Evolutionary conservation across 2,113 vertebrate species (phyloP).

Genomic region (Gymnobelideus leadbeateri): DNA sequence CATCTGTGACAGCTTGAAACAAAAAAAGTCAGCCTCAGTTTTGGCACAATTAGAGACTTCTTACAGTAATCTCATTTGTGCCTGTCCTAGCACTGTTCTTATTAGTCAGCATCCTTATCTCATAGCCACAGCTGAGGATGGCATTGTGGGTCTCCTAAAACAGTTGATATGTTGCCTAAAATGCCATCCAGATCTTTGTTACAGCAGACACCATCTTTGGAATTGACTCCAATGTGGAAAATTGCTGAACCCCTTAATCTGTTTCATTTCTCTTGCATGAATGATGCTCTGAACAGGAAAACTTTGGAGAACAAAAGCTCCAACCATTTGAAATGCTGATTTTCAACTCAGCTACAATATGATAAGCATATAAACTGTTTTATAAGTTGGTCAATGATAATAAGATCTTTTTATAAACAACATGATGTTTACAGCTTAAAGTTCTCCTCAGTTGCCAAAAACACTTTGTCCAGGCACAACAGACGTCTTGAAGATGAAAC

Average conservation of each 20-base stretch:
- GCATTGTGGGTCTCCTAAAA: constrained; percentile 76
- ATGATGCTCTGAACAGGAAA: constrained; percentile 73
- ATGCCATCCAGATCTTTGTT: constrained; percentile 79
- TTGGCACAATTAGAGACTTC: constrained; percentile 79
- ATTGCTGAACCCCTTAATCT: constrained; percentile 77
- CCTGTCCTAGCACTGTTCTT: constrained; percentile 77
- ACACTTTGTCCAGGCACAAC: constrained; percentile 54
- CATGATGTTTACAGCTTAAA: constrained; percentile 45
- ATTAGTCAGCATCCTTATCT: constrained; percentile 83
- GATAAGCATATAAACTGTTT: constrained; percentile 69
- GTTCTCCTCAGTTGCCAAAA: constrained; percentile 43
- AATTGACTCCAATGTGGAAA: constrained; percentile 61
- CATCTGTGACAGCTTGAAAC: constrained; percentile 72
- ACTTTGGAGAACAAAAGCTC: constrained; percentile 79
- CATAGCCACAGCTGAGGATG: constrained; percentile 75
- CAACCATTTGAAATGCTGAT: constrained; percentile 81
- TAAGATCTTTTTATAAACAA: constrained; percentile 75
- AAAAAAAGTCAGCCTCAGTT: constrained; percentile 75
- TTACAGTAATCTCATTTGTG: constrained; percentile 83
- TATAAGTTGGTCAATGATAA: constrained; percentile 76
- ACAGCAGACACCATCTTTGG: constrained; percentile 82
- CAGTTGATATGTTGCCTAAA: constrained; percentile 64
- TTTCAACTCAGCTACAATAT: constrained; percentile 75
- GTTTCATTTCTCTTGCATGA: constrained; percentile 77
- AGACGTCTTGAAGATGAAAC: constrained; percentile 14